These are phyloP conservation scores for Platorchestia sp. DNA, from an alignment of 1,140 invertebrate genomes.

Conservation along the genomic window DNA sequence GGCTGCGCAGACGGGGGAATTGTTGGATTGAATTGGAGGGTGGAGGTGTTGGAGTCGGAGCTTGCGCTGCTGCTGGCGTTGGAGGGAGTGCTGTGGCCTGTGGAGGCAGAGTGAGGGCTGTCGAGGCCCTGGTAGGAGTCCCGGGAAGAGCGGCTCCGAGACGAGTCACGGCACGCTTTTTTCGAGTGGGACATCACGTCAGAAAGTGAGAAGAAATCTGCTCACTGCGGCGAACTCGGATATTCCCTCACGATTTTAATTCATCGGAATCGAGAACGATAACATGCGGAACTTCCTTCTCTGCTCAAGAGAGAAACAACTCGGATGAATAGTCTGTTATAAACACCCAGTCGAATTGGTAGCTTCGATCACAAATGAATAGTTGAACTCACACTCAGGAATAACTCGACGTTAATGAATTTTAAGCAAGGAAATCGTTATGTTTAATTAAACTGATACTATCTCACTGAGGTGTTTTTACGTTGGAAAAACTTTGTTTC, in stretches of 20 bases:
- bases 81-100: slow-evolving; percentile 28
- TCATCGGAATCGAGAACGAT: neutral
- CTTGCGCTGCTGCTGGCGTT: slow-evolving; percentile 35
- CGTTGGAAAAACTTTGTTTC: neutral
- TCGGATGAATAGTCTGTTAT: no score
- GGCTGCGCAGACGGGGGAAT: neutral
- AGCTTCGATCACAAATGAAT: neutral
- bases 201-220: neutral
- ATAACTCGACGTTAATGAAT: neutral
- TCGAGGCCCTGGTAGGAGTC: slow-evolving; percentile 14
- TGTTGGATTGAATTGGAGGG: neutral
- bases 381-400: neutral
- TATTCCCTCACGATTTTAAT: neutral
- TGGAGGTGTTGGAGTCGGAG: slow-evolving; percentile 27
- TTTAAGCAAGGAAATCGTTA: neutral
- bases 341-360: neutral
- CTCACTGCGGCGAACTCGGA: neutral
- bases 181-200: neutral
- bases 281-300: neutral
- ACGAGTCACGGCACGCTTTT: neutral
- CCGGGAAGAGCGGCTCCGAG: neutral
- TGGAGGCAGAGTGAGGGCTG: slow-evolving; percentile 7
- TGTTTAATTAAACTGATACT: neutral
- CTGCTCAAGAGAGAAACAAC: neutral
- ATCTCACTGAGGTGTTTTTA: neutral